phyloP scores from a whole-genome alignment of 2,113 vertebrate species.

The Collichthys lucidus region DNA sequence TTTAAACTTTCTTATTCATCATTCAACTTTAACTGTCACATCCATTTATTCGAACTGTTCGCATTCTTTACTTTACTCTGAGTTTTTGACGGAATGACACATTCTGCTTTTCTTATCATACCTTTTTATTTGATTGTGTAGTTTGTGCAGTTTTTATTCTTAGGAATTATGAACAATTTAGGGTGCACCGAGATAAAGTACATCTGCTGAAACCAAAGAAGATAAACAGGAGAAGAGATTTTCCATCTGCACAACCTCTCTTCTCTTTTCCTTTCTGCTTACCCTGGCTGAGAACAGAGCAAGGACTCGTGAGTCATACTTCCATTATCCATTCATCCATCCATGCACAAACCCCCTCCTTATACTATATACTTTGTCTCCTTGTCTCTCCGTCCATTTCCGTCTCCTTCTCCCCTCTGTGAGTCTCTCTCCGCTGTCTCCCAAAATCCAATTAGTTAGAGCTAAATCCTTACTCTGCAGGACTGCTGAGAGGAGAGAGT shows the following conservation, averaged over 20 bases:
- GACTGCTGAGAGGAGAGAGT: slow-evolving; percentile 24
- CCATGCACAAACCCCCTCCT: not conserved
- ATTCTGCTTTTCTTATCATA: too few species aligned
- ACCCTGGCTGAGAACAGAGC: not conserved
- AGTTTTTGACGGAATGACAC: too few species aligned
- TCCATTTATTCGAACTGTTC: too few species aligned
- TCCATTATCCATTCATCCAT: slow-evolving; percentile 30
- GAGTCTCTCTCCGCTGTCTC: slow-evolving; percentile 33
- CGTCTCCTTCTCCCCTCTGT: slow-evolving; percentile 40
- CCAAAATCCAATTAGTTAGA: slow-evolving; percentile 68
- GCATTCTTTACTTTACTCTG: too few species aligned
- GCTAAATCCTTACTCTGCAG: slow-evolving; percentile 46
- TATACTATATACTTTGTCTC: slow-evolving; percentile 17
- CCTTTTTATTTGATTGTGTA: too few species aligned
- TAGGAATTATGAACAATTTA: too few species aligned
- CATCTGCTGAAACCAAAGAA: not conserved
- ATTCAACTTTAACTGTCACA: too few species aligned
- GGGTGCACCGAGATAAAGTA: not conserved
- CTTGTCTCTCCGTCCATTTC: slow-evolving; percentile 45
- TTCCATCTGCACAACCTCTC: not conserved
- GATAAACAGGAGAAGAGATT: not conserved
- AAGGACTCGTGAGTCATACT: slow-evolving; percentile 18
- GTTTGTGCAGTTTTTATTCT: too few species aligned
- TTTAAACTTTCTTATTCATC: too few species aligned
- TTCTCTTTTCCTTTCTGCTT: slow-evolving; percentile 1